A percentile compares a stretch with the other conserved stretches of the same genome.
Evolutionary conservation across 2,113 vertebrate genomes (phyloP).

Genomic region (Pteronura brasiliensis): DNA sequence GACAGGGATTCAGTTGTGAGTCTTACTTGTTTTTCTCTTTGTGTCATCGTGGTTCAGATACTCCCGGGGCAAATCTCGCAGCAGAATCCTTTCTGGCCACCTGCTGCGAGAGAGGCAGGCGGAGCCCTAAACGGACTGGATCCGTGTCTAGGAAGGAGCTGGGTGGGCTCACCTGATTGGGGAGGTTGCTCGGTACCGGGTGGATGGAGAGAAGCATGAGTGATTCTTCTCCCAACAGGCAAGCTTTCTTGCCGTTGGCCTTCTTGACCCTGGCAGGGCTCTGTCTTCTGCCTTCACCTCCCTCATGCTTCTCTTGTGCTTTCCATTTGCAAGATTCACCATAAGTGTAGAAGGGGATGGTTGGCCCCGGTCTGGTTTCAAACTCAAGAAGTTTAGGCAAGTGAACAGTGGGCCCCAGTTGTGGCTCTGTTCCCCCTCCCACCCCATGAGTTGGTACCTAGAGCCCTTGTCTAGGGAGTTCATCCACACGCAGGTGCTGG

Average conservation of each 20-base stretch:
- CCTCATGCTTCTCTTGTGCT: not conserved
- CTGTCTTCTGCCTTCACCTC: not conserved
- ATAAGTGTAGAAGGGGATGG: not conserved
- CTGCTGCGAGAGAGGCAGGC: not conserved
- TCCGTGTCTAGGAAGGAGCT: rapidly evolving
- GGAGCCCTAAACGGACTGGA: not conserved
- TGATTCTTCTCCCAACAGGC: not conserved
- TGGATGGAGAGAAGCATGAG: not conserved
- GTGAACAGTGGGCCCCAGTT: rapidly evolving
- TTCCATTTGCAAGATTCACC: not conserved
- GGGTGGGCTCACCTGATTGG: not conserved
- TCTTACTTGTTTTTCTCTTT: not conserved
- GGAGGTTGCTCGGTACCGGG: not conserved
- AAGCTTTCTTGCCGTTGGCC: not conserved
- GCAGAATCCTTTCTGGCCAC: not conserved
- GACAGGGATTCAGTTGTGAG: not conserved
- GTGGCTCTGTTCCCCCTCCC: not conserved
- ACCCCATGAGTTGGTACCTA: not conserved
- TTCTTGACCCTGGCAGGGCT: not conserved
- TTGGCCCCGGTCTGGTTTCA: not conserved
- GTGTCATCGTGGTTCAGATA: not conserved
- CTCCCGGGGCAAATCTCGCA: too few relatives aligned
- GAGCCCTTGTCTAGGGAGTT: not conserved
- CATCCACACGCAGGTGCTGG: not conserved
- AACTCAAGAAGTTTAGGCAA: not conserved